A percentile compares a stretch with the other conserved stretches of the same genome.
Conservation (phyloP, 2,113 vertebrate genomes). For the Serilophus lunatus region DNA sequence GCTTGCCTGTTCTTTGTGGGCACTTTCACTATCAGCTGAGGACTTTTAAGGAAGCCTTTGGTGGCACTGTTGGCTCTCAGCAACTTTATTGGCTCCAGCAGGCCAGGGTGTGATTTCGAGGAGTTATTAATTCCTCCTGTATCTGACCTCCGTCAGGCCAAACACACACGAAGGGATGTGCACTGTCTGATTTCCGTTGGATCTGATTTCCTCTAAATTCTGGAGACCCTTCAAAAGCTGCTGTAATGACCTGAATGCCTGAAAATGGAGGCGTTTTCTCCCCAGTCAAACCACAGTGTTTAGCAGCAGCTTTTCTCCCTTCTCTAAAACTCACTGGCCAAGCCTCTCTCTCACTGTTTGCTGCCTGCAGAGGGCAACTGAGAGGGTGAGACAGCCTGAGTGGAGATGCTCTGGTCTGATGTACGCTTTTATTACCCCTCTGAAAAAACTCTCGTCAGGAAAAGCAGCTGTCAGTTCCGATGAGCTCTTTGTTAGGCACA, state of each 20-base stretch:
- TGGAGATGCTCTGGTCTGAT: rapidly evolving
- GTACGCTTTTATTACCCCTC: rapidly evolving
- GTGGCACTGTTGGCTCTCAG: background rate
- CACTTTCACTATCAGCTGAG: background rate
- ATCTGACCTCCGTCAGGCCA: background rate
- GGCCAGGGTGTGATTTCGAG: background rate
- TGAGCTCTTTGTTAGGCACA: background rate
- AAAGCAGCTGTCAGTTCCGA: background rate
- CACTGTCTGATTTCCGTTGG: background rate
- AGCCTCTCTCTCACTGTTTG: background rate
- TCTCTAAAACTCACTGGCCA: background rate
- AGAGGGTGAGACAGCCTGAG: background rate
- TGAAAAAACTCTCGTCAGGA: background rate
- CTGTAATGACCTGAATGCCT: background rate
- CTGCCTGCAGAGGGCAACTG: background rate
- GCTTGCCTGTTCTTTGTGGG: background rate
- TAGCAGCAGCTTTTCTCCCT: background rate
- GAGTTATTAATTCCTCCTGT: background rate
- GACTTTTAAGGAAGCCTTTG: background rate
- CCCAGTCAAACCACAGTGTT: background rate
- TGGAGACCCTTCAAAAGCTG: background rate
- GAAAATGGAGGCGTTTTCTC: background rate
- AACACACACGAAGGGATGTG: rapidly evolving
- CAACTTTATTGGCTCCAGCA: background rate
- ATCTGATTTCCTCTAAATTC: background rate